phyloP scores from a whole-genome alignment of 2,113 vertebrate species.

The Numida meleagris region DNA sequence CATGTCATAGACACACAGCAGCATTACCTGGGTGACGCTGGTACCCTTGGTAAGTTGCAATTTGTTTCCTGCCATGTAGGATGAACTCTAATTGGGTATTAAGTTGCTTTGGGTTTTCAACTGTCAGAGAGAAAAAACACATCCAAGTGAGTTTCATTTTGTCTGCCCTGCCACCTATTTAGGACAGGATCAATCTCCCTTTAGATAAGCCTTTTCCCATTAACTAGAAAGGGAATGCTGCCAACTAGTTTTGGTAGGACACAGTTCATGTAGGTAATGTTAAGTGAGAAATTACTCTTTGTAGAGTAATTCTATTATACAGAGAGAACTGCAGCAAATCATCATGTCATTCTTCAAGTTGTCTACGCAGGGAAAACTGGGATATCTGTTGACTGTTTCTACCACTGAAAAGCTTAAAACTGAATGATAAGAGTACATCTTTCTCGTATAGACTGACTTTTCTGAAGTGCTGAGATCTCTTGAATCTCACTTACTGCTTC shows the following conservation, averaged over 20 bases:
- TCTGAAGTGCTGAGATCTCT: background rate
- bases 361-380: background rate
- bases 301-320: background rate
- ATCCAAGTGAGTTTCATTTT: background rate
- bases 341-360: background rate
- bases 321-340: background rate
- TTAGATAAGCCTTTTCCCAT: background rate
- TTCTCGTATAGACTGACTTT: background rate
- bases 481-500: background rate
- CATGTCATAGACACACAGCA: no score
- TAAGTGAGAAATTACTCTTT: background rate
- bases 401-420: background rate
- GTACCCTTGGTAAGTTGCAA: no score
- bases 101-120: background rate
- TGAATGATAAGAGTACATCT: background rate
- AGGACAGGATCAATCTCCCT: background rate
- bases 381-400: background rate
- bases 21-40: no score
- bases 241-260: no score
- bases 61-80: no score
- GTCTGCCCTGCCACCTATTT: background rate
- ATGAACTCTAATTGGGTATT: background rate
- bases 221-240: accelerated
- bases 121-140: background rate
- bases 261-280: background rate